A percentile compares a stretch with the other conserved stretches of the same genome.
These are phyloP conservation scores for Sarcophaga rosellei DNA, from an alignment of 2,888 invertebrate species.

Conservation along the genomic window DNA sequence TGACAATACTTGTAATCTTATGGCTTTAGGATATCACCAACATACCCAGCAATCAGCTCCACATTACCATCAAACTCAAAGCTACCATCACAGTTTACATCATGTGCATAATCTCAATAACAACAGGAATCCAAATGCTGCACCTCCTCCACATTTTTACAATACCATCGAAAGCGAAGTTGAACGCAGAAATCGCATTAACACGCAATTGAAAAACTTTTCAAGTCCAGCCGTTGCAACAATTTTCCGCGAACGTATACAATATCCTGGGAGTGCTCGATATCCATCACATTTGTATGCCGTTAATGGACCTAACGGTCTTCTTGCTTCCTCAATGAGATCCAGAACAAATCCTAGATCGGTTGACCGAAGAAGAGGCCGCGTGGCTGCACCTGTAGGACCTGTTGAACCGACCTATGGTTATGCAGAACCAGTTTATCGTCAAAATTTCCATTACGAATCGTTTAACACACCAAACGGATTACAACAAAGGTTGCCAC, in stretches of 20 bases:
- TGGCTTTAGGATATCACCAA: constrained; percentile 76
- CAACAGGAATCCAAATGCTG: constrained; percentile 72
- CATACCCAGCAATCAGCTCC: constrained; percentile 43
- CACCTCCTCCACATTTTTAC: constrained; percentile 75
- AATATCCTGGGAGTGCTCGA: constrained; percentile 75
- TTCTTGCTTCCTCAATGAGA: constrained; percentile 75
- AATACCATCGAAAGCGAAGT: constrained; percentile 80
- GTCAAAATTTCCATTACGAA: constrained; percentile 91
- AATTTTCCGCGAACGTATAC: constrained; percentile 79
- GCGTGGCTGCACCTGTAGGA: constrained; percentile 75
- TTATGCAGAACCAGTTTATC: constrained; percentile 87
- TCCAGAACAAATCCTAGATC: constrained; percentile 79
- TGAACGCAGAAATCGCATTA: constrained; percentile 80
- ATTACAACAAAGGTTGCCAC: constrained; percentile 46
- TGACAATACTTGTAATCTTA: constrained; percentile 78
- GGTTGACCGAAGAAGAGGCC: constrained; percentile 78
- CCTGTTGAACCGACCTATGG: constrained; percentile 78
- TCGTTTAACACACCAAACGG: constrained; percentile 74
- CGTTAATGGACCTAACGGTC: constrained; percentile 73
- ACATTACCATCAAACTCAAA: constrained; percentile 58
- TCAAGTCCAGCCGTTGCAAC: constrained; percentile 76
- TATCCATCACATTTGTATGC: constrained; percentile 75
- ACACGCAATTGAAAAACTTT: constrained; percentile 76
- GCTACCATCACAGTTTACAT: constrained; percentile 71
- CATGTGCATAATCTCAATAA: constrained; percentile 71